Evolutionary conservation across 2,797 vertebrate genomes (phyloP).

Genomic region (Bradypus variegatus): DNA sequence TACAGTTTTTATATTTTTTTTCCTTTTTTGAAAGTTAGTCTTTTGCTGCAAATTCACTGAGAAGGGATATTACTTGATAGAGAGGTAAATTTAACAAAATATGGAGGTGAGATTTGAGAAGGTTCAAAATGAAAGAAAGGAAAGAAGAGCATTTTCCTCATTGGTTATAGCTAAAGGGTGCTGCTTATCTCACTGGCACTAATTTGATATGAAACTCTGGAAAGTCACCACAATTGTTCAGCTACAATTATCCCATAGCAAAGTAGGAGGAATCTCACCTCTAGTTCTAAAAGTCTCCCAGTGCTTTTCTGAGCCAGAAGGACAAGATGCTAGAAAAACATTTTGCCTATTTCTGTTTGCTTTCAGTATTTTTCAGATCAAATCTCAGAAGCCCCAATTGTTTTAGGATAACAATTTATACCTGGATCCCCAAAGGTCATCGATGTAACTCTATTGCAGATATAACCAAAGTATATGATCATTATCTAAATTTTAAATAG

Average conservation of each 20-base stretch:
- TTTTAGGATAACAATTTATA: not conserved
- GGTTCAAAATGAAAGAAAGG: not conserved
- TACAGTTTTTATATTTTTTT: not conserved
- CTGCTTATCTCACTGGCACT: not conserved
- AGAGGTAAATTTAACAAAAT: not conserved
- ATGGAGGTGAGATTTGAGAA: not conserved
- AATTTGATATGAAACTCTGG: not conserved
- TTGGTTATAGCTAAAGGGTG: not conserved
- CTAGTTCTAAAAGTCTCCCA: not conserved
- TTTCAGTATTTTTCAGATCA: not conserved
- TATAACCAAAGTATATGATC: not conserved
- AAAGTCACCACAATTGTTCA: not conserved
- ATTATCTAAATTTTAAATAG: not conserved
- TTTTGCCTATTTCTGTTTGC: not conserved
- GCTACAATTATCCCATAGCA: not conserved
- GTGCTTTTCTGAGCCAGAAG: not conserved
- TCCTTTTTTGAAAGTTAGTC: not conserved
- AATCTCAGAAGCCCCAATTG: not conserved
- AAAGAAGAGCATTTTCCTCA: not conserved
- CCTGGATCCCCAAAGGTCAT: not conserved
- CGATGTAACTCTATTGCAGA: not conserved
- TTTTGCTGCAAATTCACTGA: not conserved
- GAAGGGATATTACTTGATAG: not conserved
- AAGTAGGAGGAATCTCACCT: not conserved
- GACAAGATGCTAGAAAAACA: not conserved